Evolutionary conservation across 2,888 invertebrate genomes (phyloP).

Genomic region (Amphipoea oculea): DNA sequence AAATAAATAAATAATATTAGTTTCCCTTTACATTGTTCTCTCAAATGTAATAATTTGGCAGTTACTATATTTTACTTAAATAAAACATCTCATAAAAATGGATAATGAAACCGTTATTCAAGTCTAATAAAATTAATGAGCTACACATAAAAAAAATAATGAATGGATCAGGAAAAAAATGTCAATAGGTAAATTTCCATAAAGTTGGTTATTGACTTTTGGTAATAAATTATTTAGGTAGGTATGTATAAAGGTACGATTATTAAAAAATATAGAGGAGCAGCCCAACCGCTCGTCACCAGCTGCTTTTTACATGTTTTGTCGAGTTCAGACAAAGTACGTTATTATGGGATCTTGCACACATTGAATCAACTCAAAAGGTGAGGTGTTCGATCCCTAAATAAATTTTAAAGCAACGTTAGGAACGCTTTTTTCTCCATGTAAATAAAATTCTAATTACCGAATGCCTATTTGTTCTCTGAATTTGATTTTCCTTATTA

Average conservation of each 20-base stretch:
- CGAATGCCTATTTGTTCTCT: not conserved
- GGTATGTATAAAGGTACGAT: not conserved
- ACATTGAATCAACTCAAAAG: not conserved
- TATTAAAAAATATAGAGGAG: not conserved
- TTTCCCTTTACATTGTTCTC: constrained; percentile 17
- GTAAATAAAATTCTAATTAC: not conserved
- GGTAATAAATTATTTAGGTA: constrained; percentile 24
- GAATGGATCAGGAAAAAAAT: constrained; percentile 53
- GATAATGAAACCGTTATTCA: constrained; percentile 52
- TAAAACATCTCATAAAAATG: constrained; percentile 43
- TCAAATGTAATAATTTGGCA: constrained; percentile 15
- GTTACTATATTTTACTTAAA: constrained; percentile 22
- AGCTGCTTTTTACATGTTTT: constrained; percentile 9
- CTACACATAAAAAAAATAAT: constrained; percentile 44
- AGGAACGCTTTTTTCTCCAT: not conserved
- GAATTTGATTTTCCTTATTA: not conserved
- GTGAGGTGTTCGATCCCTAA: not conserved
- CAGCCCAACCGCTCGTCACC: not conserved
- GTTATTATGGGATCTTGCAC: not conserved
- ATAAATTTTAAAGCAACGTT: not conserved
- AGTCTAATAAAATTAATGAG: constrained; percentile 62
- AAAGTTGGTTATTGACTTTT: constrained; percentile 53
- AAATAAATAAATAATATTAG: no score
- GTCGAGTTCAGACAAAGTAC: not conserved
- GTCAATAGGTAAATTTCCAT: constrained; percentile 50